These are phyloP conservation scores for Rhizomys pruinosus DNA, from an alignment of 2,113 vertebrate species.

Conservation along the genomic window DNA sequence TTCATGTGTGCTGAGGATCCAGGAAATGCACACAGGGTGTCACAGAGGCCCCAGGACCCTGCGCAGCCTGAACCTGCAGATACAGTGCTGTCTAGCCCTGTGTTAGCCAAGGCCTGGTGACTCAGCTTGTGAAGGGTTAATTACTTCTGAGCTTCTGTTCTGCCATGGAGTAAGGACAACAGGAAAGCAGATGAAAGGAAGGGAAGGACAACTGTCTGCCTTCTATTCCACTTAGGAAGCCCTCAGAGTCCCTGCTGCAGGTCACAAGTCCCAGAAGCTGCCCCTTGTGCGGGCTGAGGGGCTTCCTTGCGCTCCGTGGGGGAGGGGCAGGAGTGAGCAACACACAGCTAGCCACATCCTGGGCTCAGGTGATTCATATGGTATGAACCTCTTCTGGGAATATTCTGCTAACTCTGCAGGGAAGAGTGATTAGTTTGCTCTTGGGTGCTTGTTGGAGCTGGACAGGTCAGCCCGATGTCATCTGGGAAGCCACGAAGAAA, in stretches of 20 bases:
- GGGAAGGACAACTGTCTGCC: too few species aligned
- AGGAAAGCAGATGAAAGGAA: neutral
- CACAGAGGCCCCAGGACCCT: neutral
- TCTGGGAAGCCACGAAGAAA: constrained; percentile 42
- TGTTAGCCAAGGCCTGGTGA: neutral
- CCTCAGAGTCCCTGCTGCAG: neutral
- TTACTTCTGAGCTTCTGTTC: neutral
- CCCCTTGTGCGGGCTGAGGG: neutral
- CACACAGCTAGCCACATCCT: neutral
- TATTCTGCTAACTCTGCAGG: constrained; percentile 31
- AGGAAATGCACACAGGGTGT: neutral
- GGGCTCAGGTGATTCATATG: neutral
- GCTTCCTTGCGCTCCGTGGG: neutral
- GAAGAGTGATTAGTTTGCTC: neutral
- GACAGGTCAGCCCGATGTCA: constrained; percentile 64
- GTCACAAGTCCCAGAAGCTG: neutral
- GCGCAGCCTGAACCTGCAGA: neutral
- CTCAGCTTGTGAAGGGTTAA: constrained; percentile 15
- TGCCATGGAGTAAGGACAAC: neutral
- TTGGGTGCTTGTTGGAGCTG: neutral
- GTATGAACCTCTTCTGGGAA: constrained; percentile 28
- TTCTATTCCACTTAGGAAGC: neutral
- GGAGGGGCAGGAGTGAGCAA: neutral
- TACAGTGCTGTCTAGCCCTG: neutral
- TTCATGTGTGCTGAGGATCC: neutral